Percentiles rank a stretch among this genome's conserved stretches.
phyloP scores from a whole-genome alignment of 2,113 vertebrate genomes.

The Triplophysa siluroides region DNA sequence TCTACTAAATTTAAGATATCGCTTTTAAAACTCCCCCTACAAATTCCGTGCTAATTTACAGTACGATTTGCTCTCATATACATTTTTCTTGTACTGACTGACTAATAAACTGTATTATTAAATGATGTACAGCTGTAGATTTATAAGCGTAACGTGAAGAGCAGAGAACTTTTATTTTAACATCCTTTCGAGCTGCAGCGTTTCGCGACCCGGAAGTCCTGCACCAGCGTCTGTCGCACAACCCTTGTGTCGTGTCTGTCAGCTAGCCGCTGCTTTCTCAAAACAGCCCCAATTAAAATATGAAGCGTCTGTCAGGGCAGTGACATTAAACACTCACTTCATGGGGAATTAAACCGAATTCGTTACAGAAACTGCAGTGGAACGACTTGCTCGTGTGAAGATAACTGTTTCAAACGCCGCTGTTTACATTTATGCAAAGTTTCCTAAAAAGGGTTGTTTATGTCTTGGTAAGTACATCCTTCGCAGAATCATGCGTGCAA shows the following conservation, averaged over 20 bases:
- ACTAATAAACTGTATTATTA: too few relatives aligned
- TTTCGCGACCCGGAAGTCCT: slow-evolving; percentile 10
- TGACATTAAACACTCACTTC: background rate
- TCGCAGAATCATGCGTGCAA: background rate
- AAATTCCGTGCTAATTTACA: too few relatives aligned
- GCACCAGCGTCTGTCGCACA: background rate
- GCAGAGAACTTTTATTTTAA: slow-evolving; percentile 1
- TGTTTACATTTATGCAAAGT: background rate
- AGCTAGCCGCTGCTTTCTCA: background rate
- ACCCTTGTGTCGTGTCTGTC: slow-evolving; percentile 7
- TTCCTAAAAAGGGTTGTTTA: background rate
- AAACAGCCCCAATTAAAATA: slow-evolving; percentile 8
- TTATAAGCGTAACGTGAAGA: background rate
- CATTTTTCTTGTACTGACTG: background rate
- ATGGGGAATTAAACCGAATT: background rate
- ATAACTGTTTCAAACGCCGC: background rate
- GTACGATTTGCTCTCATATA: too few relatives aligned
- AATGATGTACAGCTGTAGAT: too few relatives aligned
- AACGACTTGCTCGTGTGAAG: background rate
- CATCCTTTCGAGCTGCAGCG: background rate
- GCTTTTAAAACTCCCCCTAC: too few relatives aligned
- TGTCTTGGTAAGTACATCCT: slow-evolving; percentile 3
- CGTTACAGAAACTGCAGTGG: background rate
- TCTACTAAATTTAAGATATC: too few relatives aligned
- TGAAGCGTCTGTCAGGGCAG: slow-evolving; percentile 15